Evolutionary conservation across 1,140 invertebrate species (phyloP).

Genomic region (Drosophila dunni): DNA sequence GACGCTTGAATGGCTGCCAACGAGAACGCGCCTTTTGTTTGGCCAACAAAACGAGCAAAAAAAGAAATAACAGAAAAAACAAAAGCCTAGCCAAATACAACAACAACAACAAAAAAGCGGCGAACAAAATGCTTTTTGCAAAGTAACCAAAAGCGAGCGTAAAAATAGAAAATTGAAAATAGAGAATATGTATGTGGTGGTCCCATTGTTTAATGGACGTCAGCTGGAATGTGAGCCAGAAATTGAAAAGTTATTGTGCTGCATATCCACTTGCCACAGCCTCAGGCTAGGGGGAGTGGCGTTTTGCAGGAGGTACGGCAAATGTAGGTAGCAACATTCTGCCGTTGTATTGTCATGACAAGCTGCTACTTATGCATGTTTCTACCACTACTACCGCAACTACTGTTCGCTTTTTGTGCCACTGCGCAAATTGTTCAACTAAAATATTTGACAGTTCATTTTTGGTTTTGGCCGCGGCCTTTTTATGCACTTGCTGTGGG

Average conservation of each 20-base stretch:
- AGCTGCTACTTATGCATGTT: conserved; percentile 51
- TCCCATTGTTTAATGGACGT: conserved; percentile 80
- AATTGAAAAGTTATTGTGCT: conserved; percentile 82
- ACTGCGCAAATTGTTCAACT: conserved; percentile 73
- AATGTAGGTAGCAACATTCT: not conserved
- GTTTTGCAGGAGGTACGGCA: not conserved
- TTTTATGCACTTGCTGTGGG: conserved; percentile 44
- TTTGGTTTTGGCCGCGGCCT: conserved; percentile 66
- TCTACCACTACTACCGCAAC: not conserved
- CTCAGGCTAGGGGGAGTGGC: not conserved
- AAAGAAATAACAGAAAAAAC: conserved; percentile 30
- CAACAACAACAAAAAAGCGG: conserved; percentile 14
- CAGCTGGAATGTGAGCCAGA: conserved; percentile 81
- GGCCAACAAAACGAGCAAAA: conserved; percentile 32
- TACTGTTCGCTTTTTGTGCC: conserved; percentile 52
- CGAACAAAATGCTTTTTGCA: conserved; percentile 74
- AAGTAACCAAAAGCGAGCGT: conserved; percentile 76
- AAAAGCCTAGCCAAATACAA: conserved; percentile 37
- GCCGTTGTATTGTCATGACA: conserved; percentile 66
- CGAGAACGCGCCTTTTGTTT: conserved; percentile 76
- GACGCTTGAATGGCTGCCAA: conserved; percentile 81
- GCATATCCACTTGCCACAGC: conserved; percentile 46
- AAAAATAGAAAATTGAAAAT: conserved; percentile 75
- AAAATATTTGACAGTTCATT: conserved; percentile 83
- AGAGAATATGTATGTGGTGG: conserved; percentile 72